These are phyloP conservation scores for Pteropus alecto DNA, from an alignment of 2,113 vertebrate genomes.

Conservation along the genomic window DNA sequence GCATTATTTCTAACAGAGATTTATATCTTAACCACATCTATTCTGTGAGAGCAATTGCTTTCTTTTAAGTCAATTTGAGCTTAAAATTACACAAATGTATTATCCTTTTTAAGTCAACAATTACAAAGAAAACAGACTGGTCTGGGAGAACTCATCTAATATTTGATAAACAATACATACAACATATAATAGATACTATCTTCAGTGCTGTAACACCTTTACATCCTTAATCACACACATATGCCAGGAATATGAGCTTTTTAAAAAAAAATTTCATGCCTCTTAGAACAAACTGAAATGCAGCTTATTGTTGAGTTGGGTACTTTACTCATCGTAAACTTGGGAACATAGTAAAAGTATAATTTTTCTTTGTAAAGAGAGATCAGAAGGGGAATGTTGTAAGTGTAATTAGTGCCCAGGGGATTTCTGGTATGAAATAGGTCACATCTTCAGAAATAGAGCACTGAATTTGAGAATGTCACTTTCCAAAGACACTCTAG, in stretches of 20 bases:
- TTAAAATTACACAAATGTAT: neutral
- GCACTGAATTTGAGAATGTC: neutral
- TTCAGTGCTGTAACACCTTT: neutral
- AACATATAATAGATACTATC: neutral
- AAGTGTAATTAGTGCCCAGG: neutral
- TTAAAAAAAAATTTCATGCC: neutral
- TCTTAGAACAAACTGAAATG: neutral
- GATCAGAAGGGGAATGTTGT: neutral
- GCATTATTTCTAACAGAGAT: neutral
- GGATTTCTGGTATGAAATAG: neutral
- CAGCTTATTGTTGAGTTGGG: neutral
- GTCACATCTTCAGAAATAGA: neutral
- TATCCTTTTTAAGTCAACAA: neutral
- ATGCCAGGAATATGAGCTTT: neutral
- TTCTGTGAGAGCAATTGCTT: neutral
- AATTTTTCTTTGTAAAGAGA: neutral
- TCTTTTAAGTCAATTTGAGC: neutral
- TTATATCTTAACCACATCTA: neutral
- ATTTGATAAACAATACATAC: neutral
- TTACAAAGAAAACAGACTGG: neutral
- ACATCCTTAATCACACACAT: neutral
- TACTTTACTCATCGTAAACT: neutral
- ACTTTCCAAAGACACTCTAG: neutral
- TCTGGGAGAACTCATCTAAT: neutral
- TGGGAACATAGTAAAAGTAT: neutral